These are phyloP conservation scores for Philereme transversata DNA, from an alignment of 2,888 invertebrate genomes.

Conservation along the genomic window DNA sequence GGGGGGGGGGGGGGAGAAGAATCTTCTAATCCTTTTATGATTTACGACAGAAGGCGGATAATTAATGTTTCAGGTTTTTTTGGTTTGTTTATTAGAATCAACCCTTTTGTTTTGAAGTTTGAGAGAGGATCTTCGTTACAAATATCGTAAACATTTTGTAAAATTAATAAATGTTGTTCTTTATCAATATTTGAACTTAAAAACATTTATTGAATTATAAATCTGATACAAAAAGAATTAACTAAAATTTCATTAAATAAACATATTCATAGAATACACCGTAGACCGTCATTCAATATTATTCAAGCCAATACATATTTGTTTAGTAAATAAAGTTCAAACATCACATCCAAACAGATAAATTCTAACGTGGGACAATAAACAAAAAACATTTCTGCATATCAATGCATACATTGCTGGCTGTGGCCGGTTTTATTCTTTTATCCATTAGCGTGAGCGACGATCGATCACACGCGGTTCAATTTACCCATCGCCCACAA, in stretches of 20 bases:
- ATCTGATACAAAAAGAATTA: background rate
- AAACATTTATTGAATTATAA: background rate
- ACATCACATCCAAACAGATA: conserved; percentile 26
- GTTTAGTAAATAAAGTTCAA: background rate
- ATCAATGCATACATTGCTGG: conserved; percentile 61
- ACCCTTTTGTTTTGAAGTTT: conserved; percentile 43
- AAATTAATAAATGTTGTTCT: background rate
- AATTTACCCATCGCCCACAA: conserved; percentile 80
- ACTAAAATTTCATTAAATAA: background rate
- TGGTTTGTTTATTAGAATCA: conserved; percentile 54
- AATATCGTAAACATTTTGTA: background rate
- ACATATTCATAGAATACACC: background rate
- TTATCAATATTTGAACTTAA: background rate
- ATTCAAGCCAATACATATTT: background rate
- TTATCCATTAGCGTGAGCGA: conserved; percentile 61
- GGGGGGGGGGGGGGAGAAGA: background rate
- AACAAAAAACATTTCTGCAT: conserved; percentile 56
- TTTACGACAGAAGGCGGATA: conserved; percentile 64
- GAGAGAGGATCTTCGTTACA: background rate
- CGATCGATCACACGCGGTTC: conserved; percentile 77
- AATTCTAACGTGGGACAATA: conserved; percentile 34
- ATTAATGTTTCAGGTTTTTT: conserved; percentile 55
- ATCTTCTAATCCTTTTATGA: conserved; percentile 69
- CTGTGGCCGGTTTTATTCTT: conserved; percentile 50
- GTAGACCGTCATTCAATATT: background rate